Evolutionary conservation across 2,797 vertebrate genomes (phyloP), one percentile per base, ranked within the genome.

Genomic region (Muscicapa comitata): DNA sequence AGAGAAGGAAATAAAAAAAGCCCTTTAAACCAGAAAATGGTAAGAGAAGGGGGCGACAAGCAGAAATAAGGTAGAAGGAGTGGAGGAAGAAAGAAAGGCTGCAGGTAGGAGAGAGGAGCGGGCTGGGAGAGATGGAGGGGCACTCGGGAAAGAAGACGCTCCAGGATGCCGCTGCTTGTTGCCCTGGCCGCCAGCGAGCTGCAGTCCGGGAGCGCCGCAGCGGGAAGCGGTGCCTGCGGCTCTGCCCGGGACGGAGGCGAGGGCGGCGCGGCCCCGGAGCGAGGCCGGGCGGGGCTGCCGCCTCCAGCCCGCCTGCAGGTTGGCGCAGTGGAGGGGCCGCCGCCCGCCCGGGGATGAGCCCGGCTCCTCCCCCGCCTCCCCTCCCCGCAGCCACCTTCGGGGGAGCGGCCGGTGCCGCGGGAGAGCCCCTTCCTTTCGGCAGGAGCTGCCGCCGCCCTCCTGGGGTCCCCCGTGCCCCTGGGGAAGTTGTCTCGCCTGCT

Each of bases 291-390:
- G 90, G 90, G 90, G 94, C 95, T 13, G 88, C 92, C 50, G 70
- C 79, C 89, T 62, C 86, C 90, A 53, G 94, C 87, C 91, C 45
- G 96, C 94, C 86, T 35, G 93, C 97, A 96, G 97, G 97, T 96
- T 97, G 98, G 97, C 80, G 97, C 98, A 98, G 96, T 97, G 96
- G 76, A 85, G 88, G 83, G 89, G 96, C 96, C 85, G 59, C 86
- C 93, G 91, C 90, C 94, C 82, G 70, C 95, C 94, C 54, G 84
- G 80, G 57, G 81, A 58, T 61, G 62, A 31, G 70, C 84, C 48
- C 50, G 77, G 74, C 91, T 93, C 95, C 94, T 48, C 95, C 95
- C 63, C 76, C 88, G 29, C 70, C 81, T 54, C 84, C 76, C 61
- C 87, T 67, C 80, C 77, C 45, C 62, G 63, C 92, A 67, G 90